Percentiles rank a stretch among this genome's conserved stretches.
Conservation (phyloP, 2,888 invertebrate species). For the Polyommatus iphigenia region DNA sequence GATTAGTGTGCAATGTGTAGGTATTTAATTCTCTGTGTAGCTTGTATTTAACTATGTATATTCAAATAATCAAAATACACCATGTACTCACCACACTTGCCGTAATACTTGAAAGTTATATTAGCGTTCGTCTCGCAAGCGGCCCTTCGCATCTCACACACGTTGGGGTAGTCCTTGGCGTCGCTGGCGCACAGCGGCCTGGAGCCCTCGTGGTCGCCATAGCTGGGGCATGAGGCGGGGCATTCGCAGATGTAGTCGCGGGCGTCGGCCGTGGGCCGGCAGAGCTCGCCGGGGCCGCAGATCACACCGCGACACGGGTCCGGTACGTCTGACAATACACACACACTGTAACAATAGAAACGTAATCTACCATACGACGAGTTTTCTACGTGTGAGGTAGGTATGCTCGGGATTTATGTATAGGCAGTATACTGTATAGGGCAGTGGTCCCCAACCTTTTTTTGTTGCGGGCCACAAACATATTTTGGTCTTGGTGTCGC, state of each 20-base stretch:
- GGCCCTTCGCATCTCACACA: constrained; percentile 90
- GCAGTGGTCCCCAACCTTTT: too few species aligned
- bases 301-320: constrained; percentile 88
- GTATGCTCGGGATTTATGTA: too few species aligned
- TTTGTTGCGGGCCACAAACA: too few species aligned
- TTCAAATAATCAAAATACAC: too few species aligned
- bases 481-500: too few species aligned
- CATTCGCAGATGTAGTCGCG: constrained; percentile 88
- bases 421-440: too few species aligned
- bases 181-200: constrained; percentile 91
- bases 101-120: constrained; percentile 89
- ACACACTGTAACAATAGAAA: constrained; percentile 45
- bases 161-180: constrained; percentile 90
- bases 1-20: too few species aligned
- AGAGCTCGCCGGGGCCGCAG: constrained; percentile 90
- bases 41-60: too few species aligned
- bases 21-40: too few species aligned
- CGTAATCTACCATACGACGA: constrained; percentile 40
- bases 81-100: constrained; percentile 89
- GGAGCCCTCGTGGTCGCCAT: constrained; percentile 90
- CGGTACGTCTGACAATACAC: constrained; percentile 68
- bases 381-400: constrained; percentile 6
- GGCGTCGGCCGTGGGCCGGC: constrained; percentile 85
- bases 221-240: constrained; percentile 87
- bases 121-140: constrained; percentile 88